Evolutionary conservation across 2,888 invertebrate genomes (phyloP).

Genomic region (Apoda limacodes): DNA sequence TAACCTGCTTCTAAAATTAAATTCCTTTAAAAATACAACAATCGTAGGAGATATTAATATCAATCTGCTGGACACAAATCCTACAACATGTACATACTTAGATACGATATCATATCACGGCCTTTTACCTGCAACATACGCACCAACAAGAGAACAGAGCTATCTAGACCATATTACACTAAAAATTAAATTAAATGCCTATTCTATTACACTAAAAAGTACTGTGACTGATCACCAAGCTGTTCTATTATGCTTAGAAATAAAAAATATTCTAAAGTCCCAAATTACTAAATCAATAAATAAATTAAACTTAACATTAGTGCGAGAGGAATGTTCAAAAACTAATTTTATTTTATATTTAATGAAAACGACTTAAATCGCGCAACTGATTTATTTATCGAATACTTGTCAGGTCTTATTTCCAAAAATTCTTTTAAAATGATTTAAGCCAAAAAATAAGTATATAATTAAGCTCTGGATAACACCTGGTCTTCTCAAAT

Average conservation of each 20-base stretch:
- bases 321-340: background rate
- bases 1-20: background rate
- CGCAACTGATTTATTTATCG: conserved; percentile 1
- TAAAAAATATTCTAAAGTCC: conserved; percentile 1
- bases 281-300: background rate
- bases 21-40: conserved; percentile 4
- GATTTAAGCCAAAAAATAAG: conserved; percentile 5
- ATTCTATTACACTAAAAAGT: background rate
- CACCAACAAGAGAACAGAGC: conserved; percentile 4
- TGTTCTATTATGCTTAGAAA: conserved; percentile 1
- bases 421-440: conserved; percentile 1
- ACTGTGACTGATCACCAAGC: conserved; percentile 7
- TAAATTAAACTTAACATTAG: background rate
- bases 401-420: background rate
- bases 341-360: background rate
- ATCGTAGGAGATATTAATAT: conserved; percentile 12
- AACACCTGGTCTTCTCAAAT: conserved; percentile 8
- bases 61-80: conserved; percentile 1
- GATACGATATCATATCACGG: conserved; percentile 2
- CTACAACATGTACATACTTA: background rate
- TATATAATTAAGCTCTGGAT: conserved; percentile 14
- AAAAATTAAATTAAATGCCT: conserved; percentile 1
- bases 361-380: background rate
- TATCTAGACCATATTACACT: conserved; percentile 9
- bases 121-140: conserved; percentile 2